phyloP scores from a whole-genome alignment of 2,888 invertebrate genomes.

The Papilio elwesi region DNA sequence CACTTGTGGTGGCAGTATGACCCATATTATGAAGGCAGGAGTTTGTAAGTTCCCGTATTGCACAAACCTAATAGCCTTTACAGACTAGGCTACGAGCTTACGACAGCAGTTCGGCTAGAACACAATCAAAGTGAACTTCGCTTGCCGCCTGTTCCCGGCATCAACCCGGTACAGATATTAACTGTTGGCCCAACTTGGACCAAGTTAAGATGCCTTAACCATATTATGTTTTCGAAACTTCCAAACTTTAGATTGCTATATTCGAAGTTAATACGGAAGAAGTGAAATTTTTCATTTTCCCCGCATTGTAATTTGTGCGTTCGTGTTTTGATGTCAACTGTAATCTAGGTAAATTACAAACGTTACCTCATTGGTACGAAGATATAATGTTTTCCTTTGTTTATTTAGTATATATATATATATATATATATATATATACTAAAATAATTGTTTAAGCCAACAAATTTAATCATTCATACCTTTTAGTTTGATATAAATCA shows the following conservation, averaged over 20 bases:
- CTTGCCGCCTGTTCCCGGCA: conserved; percentile 42
- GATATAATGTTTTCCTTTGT: not conserved
- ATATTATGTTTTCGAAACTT: conserved; percentile 42
- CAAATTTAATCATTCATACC: too few relatives aligned
- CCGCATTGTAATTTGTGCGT: not conserved
- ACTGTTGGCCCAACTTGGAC: conserved; percentile 46
- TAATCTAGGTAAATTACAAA: not conserved
- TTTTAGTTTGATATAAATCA: too few relatives aligned
- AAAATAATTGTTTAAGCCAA: too few relatives aligned
- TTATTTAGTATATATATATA: too few relatives aligned
- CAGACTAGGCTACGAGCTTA: conserved; percentile 38
- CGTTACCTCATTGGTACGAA: too few relatives aligned
- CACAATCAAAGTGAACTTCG: conserved; percentile 47
- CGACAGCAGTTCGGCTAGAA: conserved; percentile 40
- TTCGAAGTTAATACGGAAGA: not conserved
- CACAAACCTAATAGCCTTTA: conserved; percentile 39
- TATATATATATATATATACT: too few relatives aligned
- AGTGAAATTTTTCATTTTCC: not conserved
- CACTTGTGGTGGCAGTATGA: conserved; percentile 3
- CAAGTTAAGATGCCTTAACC: conserved; percentile 48
- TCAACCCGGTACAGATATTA: conserved; percentile 46
- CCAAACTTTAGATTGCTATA: conserved; percentile 26
- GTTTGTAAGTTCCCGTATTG: conserved; percentile 35
- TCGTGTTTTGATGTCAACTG: not conserved
- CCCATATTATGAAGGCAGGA: conserved; percentile 30